Conservation (phyloP, 2,797 vertebrate genomes). For the Aplochiton taeniatus region DNA sequence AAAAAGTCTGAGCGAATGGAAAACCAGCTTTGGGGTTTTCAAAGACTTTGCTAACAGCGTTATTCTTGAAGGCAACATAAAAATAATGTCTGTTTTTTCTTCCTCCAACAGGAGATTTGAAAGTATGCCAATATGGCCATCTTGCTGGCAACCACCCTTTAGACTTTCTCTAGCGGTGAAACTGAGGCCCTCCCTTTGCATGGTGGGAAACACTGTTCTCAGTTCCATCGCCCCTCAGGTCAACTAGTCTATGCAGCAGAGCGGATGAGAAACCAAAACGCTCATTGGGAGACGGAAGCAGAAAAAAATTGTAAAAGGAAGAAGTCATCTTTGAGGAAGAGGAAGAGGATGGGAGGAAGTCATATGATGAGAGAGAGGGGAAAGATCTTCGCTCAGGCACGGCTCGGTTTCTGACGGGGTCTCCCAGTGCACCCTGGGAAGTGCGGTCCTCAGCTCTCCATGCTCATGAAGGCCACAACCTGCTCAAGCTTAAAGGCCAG, state of each 20-base stretch:
- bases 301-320: conserved; percentile 43
- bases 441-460: conserved; percentile 99
- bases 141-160: conserved; percentile 65
- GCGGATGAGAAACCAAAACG: conserved; percentile 84
- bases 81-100: conserved; percentile 54
- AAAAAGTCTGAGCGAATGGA: conserved; percentile 76
- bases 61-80: conserved; percentile 83
- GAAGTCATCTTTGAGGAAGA: conserved; percentile 66
- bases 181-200: conserved; percentile 66
- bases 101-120: conserved; percentile 55
- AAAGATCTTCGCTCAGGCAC: conserved; percentile 99
- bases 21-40: conserved; percentile 68
- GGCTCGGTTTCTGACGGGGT: conserved; percentile 94
- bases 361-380: conserved; percentile 70
- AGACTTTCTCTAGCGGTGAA: conserved; percentile 59
- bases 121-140: conserved; percentile 72
- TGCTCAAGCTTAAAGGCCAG: conserved; percentile 99
- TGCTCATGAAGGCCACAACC: conserved; percentile 98
- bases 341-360: conserved; percentile 55
- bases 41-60: conserved; percentile 75
- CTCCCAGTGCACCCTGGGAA: conserved; percentile 94
- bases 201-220: conserved; percentile 58
- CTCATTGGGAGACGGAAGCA: conserved; percentile 70
- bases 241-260: conserved; percentile 81
- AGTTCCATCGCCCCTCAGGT: conserved; percentile 64